Evolutionary conservation across 2,113 vertebrate genomes (phyloP).

Genomic region (Chamaetylas fuelleborni): DNA sequence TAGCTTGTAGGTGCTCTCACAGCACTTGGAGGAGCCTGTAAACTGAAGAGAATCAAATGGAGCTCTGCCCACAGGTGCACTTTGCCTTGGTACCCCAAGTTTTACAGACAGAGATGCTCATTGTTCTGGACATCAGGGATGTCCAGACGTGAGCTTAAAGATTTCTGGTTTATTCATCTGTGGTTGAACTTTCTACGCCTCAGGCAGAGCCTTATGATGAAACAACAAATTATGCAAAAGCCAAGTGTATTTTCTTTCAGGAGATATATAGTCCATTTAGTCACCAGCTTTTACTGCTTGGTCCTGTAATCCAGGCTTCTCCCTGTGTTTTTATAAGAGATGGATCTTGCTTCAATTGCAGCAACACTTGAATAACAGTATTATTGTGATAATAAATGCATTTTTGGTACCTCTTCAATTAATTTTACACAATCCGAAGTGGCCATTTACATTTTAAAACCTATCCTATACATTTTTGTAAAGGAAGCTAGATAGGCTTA

Average conservation of each 20-base stretch:
- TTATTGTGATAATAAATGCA: background rate
- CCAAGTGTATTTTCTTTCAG: background rate
- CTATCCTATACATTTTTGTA: background rate
- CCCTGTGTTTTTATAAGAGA: background rate
- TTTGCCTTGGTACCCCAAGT: background rate
- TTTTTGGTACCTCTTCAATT: background rate
- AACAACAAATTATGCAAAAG: background rate
- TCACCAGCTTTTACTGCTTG: background rate
- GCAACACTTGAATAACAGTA: background rate
- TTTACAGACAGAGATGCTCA: accelerated
- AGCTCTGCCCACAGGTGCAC: background rate
- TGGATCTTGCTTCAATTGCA: background rate
- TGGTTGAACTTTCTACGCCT: background rate
- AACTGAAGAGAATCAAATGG: background rate
- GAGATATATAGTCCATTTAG: background rate
- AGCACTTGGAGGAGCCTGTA: background rate
- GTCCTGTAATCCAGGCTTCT: background rate
- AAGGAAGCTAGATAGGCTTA: conserved; percentile 1
- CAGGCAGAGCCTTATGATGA: background rate
- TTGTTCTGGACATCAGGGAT: background rate
- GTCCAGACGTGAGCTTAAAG: background rate
- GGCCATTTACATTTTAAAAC: background rate
- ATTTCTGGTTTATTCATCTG: background rate
- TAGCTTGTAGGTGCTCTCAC: background rate
- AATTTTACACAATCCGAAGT: background rate